phyloP scores from a whole-genome alignment of 2,113 vertebrate species.

The Meles meles region DNA sequence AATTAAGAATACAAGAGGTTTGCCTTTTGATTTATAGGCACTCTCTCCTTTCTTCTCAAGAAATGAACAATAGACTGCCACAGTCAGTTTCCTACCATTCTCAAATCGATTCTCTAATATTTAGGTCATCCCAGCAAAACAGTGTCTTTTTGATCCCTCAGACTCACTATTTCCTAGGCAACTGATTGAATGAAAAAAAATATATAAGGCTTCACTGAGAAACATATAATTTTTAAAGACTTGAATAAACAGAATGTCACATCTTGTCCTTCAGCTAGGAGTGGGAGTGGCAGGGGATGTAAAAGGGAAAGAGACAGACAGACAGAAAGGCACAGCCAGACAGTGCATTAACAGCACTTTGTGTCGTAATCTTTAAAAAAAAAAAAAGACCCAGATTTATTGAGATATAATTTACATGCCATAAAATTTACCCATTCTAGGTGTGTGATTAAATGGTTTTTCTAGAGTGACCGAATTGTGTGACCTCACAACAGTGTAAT shows the following conservation, averaged over 20 bases:
- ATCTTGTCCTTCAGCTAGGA: slow-evolving; percentile 25
- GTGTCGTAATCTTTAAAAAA: background rate
- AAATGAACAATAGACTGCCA: slow-evolving; percentile 66
- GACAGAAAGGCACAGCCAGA: background rate
- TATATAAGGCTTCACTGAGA: slow-evolving; percentile 63
- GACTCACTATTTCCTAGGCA: slow-evolving; percentile 72
- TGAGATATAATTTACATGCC: slow-evolving; percentile 28
- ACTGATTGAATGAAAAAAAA: slow-evolving; percentile 74
- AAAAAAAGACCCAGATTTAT: background rate
- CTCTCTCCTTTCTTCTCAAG: slow-evolving; percentile 56
- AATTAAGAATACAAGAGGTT: slow-evolving; percentile 57
- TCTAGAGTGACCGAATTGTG: slow-evolving; percentile 23
- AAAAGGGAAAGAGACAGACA: background rate
- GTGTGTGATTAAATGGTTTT: slow-evolving; percentile 9
- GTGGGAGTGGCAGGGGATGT: background rate
- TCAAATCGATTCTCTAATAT: slow-evolving; percentile 73
- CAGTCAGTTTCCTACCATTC: slow-evolving; percentile 49
- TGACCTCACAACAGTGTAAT: slow-evolving; percentile 20
- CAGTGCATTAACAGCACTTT: background rate
- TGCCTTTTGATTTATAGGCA: slow-evolving; percentile 66
- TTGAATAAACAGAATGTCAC: slow-evolving; percentile 50
- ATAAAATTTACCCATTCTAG: slow-evolving; percentile 36
- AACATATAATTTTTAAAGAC: slow-evolving; percentile 66
- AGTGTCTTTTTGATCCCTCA: slow-evolving; percentile 64
- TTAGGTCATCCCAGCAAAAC: slow-evolving; percentile 71